Percentiles rank a stretch among this genome's conserved stretches.
Evolutionary conservation across 2,797 vertebrate species (phyloP).

Genomic region (Sebastes flavidus): DNA sequence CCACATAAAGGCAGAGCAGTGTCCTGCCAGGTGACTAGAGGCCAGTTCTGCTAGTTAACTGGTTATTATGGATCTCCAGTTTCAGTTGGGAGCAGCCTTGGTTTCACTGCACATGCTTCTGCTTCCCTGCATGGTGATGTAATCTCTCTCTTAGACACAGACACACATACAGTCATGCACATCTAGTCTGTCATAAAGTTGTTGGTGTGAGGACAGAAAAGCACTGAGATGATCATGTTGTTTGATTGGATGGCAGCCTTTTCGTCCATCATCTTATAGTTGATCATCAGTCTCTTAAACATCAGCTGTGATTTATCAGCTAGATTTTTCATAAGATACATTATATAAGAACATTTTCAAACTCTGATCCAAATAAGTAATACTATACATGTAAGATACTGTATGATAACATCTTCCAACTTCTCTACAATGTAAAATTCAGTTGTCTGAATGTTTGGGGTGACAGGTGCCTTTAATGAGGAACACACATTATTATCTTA

Average conservation of each 20-base stretch:
- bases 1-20: neutral
- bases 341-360: neutral
- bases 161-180: neutral
- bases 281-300: neutral
- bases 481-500: neutral
- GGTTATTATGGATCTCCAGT: conserved; percentile 14
- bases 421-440: neutral
- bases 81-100: conserved; percentile 15
- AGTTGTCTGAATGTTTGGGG: neutral
- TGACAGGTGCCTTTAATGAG: neutral
- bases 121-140: conserved; percentile 19
- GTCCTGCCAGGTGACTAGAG: conserved; percentile 9
- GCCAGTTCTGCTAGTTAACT: conserved; percentile 23
- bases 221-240: neutral
- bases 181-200: neutral
- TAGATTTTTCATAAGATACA: neutral
- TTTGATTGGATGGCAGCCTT: neutral
- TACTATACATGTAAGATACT: neutral
- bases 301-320: neutral
- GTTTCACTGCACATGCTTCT: neutral
- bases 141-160: neutral
- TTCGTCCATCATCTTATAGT: neutral
- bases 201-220: neutral
- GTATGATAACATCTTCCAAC: no score
- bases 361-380: neutral